These are phyloP conservation scores for Piscicola geometra DNA, from an alignment of 2,888 invertebrate species.

Conservation along the genomic window DNA sequence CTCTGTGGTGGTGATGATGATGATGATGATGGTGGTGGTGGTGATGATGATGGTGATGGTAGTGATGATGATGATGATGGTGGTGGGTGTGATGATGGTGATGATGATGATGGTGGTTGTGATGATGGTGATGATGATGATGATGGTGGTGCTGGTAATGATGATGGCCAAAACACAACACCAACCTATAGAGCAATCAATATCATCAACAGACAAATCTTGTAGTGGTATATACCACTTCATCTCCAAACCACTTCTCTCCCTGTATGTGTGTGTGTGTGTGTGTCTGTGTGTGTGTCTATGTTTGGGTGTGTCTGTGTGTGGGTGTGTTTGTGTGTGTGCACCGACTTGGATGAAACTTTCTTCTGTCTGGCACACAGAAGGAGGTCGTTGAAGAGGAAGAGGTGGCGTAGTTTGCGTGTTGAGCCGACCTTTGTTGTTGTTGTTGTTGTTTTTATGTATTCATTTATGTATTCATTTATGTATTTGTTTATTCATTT, in stretches of 20 bases:
- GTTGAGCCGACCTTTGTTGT: conserved; percentile 66
- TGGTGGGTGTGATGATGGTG: not conserved
- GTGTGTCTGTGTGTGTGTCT: too few species aligned
- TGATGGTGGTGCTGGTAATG: too few species aligned
- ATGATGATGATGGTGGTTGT: too few species aligned
- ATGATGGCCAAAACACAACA: too few species aligned
- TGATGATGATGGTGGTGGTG: conserved; percentile 26
- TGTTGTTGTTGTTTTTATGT: not conserved
- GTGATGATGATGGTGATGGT: conserved; percentile 25
- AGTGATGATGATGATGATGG: conserved; percentile 25
- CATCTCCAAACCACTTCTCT: conserved; percentile 83
- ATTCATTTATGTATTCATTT: too few species aligned
- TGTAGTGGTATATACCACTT: conserved; percentile 88
- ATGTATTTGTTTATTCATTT: not conserved
- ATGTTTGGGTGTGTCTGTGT: too few species aligned
- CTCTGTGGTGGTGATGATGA: conserved; percentile 36
- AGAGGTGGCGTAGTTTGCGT: conserved; percentile 82
- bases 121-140: too few species aligned
- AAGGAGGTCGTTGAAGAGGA: conserved; percentile 88
- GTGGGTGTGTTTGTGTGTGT: too few species aligned
- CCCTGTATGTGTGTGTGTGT: conserved; percentile 66
- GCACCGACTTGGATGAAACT: conserved; percentile 42
- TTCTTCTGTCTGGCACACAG: conserved; percentile 77
- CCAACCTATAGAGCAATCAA: conserved; percentile 30
- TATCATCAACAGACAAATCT: conserved; percentile 64